phyloP scores from a whole-genome alignment of 2,888 invertebrate genomes.

The Lissocephala sabroskyi region DNA sequence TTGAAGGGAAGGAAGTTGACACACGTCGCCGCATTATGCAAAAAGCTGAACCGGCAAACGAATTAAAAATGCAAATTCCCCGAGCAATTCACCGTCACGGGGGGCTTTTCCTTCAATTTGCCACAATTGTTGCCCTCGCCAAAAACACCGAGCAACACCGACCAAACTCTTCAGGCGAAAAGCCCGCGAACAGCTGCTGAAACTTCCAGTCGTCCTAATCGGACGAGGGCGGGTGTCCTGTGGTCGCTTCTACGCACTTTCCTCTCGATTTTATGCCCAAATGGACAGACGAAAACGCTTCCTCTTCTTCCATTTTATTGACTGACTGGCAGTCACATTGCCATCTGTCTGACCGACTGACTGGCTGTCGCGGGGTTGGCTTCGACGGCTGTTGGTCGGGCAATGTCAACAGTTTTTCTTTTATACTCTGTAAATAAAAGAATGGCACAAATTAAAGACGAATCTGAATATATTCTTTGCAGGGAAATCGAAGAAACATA shows the following conservation, averaged over 20 bases:
- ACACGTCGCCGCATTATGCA: conserved; percentile 60
- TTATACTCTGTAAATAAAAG: neutral
- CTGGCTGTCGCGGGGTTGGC: conserved; percentile 16
- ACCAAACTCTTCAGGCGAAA: too few relatives aligned
- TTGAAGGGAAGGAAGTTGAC: conserved; percentile 34
- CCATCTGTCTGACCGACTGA: too few relatives aligned
- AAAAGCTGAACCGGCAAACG: conserved; percentile 23
- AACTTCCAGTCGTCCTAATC: too few relatives aligned
- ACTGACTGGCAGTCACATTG: conserved; percentile 10
- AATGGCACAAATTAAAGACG: too few relatives aligned
- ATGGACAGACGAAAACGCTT: neutral
- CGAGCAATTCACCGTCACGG: conserved; percentile 3
- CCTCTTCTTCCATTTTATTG: conserved; percentile 10
- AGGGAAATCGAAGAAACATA: too few relatives aligned
- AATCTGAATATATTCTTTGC: too few relatives aligned
- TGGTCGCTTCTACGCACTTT: conserved; percentile 9
- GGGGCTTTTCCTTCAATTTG: too few relatives aligned
- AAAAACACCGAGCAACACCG: too few relatives aligned
- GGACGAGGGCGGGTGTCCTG: too few relatives aligned
- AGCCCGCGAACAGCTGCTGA: too few relatives aligned
- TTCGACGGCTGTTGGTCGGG: conserved; percentile 3
- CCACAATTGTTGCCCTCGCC: conserved; percentile 1
- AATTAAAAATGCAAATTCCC: conserved; percentile 60
- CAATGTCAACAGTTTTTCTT: conserved; percentile 13
- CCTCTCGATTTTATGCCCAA: conserved; percentile 10